phyloP scores from a whole-genome alignment of 2,113 vertebrate species.

The Phyllostomus discolor region DNA sequence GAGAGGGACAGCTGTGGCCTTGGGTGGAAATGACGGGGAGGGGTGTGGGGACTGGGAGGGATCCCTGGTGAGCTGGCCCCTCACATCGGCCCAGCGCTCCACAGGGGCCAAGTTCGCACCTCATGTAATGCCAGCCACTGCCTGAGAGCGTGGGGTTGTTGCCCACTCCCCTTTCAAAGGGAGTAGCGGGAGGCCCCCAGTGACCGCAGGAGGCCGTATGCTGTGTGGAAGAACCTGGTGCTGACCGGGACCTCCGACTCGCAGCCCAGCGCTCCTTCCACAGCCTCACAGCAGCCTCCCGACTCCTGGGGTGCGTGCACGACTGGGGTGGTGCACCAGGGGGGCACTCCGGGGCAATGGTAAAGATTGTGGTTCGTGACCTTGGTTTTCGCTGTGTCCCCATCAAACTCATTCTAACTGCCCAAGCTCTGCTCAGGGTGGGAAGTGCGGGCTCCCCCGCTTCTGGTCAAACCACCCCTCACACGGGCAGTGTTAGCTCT shows the following conservation, averaged over 20 bases:
- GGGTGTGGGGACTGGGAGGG: accelerated
- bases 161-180: background rate
- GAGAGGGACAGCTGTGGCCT: background rate
- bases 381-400: background rate
- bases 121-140: background rate
- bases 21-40: background rate
- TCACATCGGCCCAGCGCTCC: background rate
- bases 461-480: background rate
- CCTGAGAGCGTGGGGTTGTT: background rate
- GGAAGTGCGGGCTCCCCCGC: background rate
- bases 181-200: background rate
- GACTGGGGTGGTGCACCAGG: background rate
- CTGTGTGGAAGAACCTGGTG: background rate
- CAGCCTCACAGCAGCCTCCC: background rate
- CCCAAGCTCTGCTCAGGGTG: background rate
- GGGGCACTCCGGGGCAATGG: background rate
- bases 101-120: background rate
- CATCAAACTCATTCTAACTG: background rate
- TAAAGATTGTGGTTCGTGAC: background rate
- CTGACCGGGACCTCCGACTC: background rate
- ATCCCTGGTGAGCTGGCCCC: background rate
- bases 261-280: background rate
- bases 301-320: background rate
- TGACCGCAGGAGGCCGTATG: background rate
- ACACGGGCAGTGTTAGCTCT: too few relatives aligned